Evolutionary conservation across 2,888 invertebrate species (phyloP), one percentile per base, ranked within the genome.

Genomic region (Drosophila meridiana): DNA sequence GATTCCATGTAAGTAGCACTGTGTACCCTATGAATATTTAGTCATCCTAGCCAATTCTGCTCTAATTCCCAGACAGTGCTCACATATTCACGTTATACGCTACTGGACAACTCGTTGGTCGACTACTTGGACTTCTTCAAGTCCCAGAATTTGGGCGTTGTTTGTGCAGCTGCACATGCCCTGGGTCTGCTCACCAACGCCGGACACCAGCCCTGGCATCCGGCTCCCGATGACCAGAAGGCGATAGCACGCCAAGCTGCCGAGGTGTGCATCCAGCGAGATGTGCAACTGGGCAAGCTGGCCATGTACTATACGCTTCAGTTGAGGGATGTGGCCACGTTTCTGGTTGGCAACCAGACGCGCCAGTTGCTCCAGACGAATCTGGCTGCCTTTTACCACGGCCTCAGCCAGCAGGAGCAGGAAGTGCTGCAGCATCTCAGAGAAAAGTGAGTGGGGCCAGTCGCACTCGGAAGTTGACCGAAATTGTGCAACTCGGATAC

Each of bases 161-260:
- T 99, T 34, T 97, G 97, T 92, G 98, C 98, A 0, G 95, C 97
- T 0, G 95, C 96, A 0, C 95, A 96, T 13, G 96, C 96, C 3
- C 96, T 98, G 96, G 97, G 98, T 3, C 94, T 98, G 30, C 94
- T 98, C 40, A 96, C 96, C 8, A 96, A 95, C 91, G 92, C 92
- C 45, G 97, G 97, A 0, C 96, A 97, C 0, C 96, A 95, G 74
- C 87, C 93, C 0, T 98, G 98, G 98, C 98, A 98, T 93, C 96
- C 97, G 3, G 97, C 97, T 2, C 93, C 94, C 32, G 94, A 95
- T 28, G 94, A 95, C 56, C 83, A 85, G 30, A 92, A 91, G 77
- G 64, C 78, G 34, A 20, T 87, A 43, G 86, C 82, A 50, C 79
- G 57, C 3, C 73, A 94, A 82, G 97, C 97, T 2, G 94, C 94